Base-by-base conservation (phyloP, 1,140 invertebrate species). In the Zaprionus camerounensis region DNA sequence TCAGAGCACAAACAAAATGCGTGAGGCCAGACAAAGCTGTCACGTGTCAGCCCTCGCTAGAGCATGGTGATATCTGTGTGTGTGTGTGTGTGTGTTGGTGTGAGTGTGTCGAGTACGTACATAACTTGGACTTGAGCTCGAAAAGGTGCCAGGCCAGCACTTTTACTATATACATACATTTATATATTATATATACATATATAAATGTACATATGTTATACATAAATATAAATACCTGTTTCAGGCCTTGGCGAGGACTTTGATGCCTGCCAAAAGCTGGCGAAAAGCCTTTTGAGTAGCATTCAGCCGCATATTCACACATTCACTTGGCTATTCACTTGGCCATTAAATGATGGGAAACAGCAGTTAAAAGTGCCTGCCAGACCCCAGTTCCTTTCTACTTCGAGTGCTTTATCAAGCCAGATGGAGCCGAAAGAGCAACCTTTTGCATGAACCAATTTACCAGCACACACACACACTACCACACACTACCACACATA, bases 1-100 rank as follows among this genome's bases (percentile, higher is more conserved):
- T 76, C 73, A 51, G 68, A 44, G 68, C 73, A 76, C 68, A 76
- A 53, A 71, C 59, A 59, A 71, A 70, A 63, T 59, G 61, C 44
- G 53, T 76, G 38, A 74, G 55, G 55, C 61, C 61, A 65, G 44
- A 76, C 61, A 76, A 71, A 76, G 73, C 73, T 71, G 73, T 71
- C 73, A 76, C 66, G 67, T 76, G 72, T 70, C 72, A 64, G 46
- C 28, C 38, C n/a, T 63, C 49, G 17, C 22, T 41, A 22, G 55
- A n/a, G 61, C 36, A 41, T 20, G 28, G 1, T 17, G 24, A 56
- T 5, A 49, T n/a, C n/a, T n/a, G 20, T 20, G 20, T 20, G 20
- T 44, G 41, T 51, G 46, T 22, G 20, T 49, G 20, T 49, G 46
- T 22, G 17, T 49, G 20, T 49, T 17, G 11, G 46, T 51, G 20